Evolutionary conservation across 2,888 invertebrate species (phyloP).

Genomic region (Dioctria linearis): DNA sequence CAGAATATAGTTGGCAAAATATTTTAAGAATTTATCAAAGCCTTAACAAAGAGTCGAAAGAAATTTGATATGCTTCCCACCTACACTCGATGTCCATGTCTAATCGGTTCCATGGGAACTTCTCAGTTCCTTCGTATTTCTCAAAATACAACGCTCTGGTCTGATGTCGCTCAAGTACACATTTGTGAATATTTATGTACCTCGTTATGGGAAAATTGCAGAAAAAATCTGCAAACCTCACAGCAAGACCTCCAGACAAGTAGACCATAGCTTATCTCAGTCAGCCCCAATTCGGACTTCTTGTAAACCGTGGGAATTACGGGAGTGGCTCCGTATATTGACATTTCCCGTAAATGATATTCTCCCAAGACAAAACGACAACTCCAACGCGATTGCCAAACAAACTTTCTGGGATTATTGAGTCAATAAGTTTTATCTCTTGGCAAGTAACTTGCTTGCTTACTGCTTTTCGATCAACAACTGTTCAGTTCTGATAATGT

Average conservation of each 20-base stretch:
- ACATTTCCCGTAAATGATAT: slow-evolving; percentile 48
- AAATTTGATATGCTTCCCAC: slow-evolving; percentile 37
- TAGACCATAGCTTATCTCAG: slow-evolving; percentile 11
- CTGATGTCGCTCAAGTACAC: slow-evolving; percentile 13
- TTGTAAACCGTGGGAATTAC: slow-evolving; percentile 41
- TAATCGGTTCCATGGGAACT: slow-evolving; percentile 44
- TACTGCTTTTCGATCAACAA: slow-evolving; percentile 34
- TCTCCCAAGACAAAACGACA: slow-evolving; percentile 21
- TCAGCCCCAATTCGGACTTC: slow-evolving; percentile 40
- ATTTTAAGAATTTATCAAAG: no score
- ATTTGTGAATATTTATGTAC: slow-evolving; percentile 35
- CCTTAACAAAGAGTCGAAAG: neutral
- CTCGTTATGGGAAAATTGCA: slow-evolving; percentile 19
- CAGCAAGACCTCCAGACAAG: slow-evolving; percentile 7
- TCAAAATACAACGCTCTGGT: neutral
- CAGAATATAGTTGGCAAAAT: no score
- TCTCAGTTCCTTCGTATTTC: neutral
- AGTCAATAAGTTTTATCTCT: slow-evolving; percentile 30
- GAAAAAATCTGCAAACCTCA: slow-evolving; percentile 25
- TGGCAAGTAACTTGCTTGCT: slow-evolving; percentile 29
- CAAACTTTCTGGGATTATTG: slow-evolving; percentile 40
- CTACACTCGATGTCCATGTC: slow-evolving; percentile 14
- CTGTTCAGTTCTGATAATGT: slow-evolving; percentile 6
- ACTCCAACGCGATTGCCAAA: slow-evolving; percentile 27
- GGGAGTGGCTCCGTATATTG: slow-evolving; percentile 38